These are phyloP conservation scores for Proctacanthus coquilletti DNA, from an alignment of 1,140 invertebrate species.

Conservation along the genomic window DNA sequence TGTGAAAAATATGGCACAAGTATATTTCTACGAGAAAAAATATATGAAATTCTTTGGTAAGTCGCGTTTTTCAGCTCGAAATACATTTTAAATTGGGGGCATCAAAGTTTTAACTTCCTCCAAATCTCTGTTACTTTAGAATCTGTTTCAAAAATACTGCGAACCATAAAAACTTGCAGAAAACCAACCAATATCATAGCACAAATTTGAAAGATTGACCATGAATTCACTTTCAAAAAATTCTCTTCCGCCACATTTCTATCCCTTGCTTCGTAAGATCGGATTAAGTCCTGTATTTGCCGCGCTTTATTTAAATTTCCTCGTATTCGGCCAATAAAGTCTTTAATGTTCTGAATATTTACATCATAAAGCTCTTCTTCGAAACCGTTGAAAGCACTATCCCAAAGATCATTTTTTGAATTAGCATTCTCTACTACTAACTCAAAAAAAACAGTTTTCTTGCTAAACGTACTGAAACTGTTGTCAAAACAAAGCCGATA, in stretches of 20 bases:
- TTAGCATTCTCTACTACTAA: constrained; percentile 41
- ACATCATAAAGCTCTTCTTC: constrained; percentile 42
- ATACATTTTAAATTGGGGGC: no score
- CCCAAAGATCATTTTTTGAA: constrained; percentile 34
- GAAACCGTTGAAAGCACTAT: constrained; percentile 28
- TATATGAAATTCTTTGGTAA: no score
- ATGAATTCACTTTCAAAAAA: constrained; percentile 53
- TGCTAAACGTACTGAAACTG: constrained; percentile 56
- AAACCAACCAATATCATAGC: constrained; percentile 54
- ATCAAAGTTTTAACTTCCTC: constrained; percentile 30
- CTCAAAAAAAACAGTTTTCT: constrained; percentile 71
- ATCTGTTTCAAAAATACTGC: constrained; percentile 50
- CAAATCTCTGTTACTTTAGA: constrained; percentile 38
- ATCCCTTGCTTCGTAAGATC: constrained; percentile 59
- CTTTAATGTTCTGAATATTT: constrained; percentile 47
- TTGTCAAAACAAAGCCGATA: constrained; percentile 76
- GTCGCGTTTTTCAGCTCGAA: no score
- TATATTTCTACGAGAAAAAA: no score
- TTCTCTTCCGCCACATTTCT: constrained; percentile 63
- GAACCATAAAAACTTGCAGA: constrained; percentile 47
- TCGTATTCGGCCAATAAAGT: constrained; percentile 40
- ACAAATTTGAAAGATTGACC: constrained; percentile 51
- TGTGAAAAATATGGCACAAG: no score
- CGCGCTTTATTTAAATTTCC: constrained; percentile 43
- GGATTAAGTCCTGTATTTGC: constrained; percentile 53